Evolutionary conservation across 2,888 invertebrate genomes (phyloP), one percentile per base, ranked within the genome.

Genomic region (Nebria brevicollis): DNA sequence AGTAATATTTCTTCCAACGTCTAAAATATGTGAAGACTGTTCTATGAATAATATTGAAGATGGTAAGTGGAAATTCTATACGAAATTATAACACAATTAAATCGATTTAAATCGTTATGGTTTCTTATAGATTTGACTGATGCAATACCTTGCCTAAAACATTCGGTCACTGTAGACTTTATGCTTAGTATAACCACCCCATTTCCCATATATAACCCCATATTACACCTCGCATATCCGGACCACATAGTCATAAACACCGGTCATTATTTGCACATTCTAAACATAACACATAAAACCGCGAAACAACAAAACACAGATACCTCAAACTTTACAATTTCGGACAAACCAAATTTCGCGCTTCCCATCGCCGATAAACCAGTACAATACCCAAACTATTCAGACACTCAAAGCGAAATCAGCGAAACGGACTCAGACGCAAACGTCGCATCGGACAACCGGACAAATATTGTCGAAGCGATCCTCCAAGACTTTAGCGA

Each of bases 151-250:
- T 98, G 98, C 87, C 90, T 96, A 81, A 94, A 94, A 86, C 98
- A 98, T 88, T 96, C 97, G 87, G 94, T 97, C 85, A 96, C 97
- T 73, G 93, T 98, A 84, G 97, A 98, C 89, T 96, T 97, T 84
- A 96, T 95, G 87, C 97, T 97, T 88, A 96, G 96, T 87, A 94
- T 96, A 85, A 95, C 96, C n/a, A 94, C 95, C 72, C 96, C 96
- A 75, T 95, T 94, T 85, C 96, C 96, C 41, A 83, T 82, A 13
- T 89, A 89, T 83, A 87, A 89, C 83, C 89, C 89, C 2, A 84
- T 87, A 79, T 86, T 89, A 77, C 89, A 89, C 72, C 83, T 89
- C 72, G 88, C 89, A 10, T 89, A 86, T 84, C 89, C 89, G 10
- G 88, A 89, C 82, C 87, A 89, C 84, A 83, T 89, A 83, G 88